These are phyloP conservation scores for Emydoidea blandingii DNA, from an alignment of 2,797 vertebrate species.

Conservation along the genomic window DNA sequence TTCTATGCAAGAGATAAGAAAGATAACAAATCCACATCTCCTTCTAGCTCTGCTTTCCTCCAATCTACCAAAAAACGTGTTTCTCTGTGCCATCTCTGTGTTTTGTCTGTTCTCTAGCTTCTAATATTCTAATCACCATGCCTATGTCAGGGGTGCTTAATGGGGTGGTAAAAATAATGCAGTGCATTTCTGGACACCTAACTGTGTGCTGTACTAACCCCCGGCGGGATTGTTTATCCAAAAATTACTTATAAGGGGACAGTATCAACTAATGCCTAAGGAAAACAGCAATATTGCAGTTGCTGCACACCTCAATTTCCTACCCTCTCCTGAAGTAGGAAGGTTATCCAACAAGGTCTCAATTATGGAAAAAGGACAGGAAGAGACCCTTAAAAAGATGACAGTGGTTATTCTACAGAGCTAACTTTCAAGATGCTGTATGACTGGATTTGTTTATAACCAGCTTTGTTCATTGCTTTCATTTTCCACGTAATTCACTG, in stretches of 20 bases:
- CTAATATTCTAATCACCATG: accelerated
- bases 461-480: not conserved
- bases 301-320: not conserved
- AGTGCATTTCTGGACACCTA: not conserved
- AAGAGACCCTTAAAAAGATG: not conserved
- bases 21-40: not conserved
- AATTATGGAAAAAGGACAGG: not conserved
- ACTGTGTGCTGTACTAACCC: not conserved
- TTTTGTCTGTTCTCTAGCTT: not conserved
- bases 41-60: not conserved
- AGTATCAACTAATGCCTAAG: not conserved
- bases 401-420: not conserved
- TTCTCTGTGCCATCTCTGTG: not conserved
- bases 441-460: not conserved
- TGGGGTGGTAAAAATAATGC: not conserved
- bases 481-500: not conserved
- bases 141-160: not conserved
- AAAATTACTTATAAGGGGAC: not conserved
- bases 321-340: not conserved
- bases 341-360: not conserved
- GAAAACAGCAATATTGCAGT: not conserved
- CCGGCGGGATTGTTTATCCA: not conserved
- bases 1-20: not conserved
- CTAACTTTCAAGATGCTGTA: not conserved
- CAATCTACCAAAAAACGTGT: accelerated